Conservation (phyloP, 2,113 vertebrate genomes). For the Macrotis lagotis region DNA sequence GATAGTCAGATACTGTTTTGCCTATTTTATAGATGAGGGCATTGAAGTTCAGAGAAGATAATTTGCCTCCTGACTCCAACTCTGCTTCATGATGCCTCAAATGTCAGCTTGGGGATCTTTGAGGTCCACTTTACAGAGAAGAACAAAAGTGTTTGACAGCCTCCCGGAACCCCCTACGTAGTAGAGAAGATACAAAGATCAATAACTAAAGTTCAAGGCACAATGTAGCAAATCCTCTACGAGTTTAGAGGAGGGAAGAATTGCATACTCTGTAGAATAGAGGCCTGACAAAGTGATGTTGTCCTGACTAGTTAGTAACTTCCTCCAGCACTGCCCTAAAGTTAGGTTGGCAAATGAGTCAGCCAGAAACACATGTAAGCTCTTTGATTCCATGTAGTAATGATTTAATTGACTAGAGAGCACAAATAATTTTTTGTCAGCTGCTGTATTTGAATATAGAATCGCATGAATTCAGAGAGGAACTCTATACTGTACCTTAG, state of each 20-base stretch:
- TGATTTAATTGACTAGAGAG: slow-evolving; percentile 10
- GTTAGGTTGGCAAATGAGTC: slow-evolving; percentile 6
- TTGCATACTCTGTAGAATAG: neutral
- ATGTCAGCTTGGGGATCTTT: neutral
- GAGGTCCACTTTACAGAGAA: neutral
- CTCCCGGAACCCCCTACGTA: neutral
- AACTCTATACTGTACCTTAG: slow-evolving; percentile 27
- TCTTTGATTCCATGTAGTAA: slow-evolving; percentile 53
- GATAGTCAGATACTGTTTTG: neutral
- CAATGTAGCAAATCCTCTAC: neutral
- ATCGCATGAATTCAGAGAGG: neutral
- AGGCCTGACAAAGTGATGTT: neutral
- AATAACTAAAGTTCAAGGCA: neutral
- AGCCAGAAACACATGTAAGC: neutral
- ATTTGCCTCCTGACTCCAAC: neutral
- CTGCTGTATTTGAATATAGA: slow-evolving; percentile 39
- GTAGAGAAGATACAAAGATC: neutral
- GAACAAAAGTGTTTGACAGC: neutral
- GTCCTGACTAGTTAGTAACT: slow-evolving; percentile 40
- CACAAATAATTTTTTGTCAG: slow-evolving; percentile 29
- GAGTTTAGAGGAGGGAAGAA: neutral
- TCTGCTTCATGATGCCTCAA: neutral
- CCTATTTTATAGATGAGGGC: neutral
- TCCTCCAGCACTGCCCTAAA: slow-evolving; percentile 3
- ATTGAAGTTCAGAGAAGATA: neutral